Conservation (phyloP, 2,888 invertebrate species). For the Andrena flavipes region DNA sequence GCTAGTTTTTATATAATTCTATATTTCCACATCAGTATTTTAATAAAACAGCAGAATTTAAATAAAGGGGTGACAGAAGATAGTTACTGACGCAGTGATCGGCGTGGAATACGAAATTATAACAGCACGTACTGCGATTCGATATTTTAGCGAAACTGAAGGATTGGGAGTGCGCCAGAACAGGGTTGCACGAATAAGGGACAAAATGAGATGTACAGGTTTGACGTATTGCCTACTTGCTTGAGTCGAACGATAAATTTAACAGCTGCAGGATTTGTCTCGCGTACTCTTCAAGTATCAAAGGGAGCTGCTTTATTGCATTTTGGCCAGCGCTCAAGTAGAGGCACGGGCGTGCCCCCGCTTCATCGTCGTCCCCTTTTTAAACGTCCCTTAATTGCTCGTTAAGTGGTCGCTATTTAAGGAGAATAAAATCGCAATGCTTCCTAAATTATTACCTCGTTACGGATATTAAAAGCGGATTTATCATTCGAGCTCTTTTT, state of each 20-base stretch:
- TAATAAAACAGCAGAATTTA: neutral
- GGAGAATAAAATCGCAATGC: neutral
- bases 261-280: constrained; percentile 9
- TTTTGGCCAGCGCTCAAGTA: constrained; percentile 10
- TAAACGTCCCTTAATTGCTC: neutral
- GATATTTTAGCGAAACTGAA: neutral
- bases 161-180: neutral
- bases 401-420: neutral
- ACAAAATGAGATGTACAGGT: neutral
- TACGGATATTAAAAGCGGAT: neutral
- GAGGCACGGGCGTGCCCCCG: neutral
- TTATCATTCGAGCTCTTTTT: neutral
- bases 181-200: constrained; percentile 2
- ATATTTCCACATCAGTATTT: neutral
- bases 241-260: neutral
- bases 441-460: neutral
- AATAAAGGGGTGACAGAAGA: neutral
- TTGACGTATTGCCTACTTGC: neutral
- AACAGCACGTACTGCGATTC: neutral
- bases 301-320: constrained; percentile 20
- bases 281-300: neutral
- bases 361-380: neutral
- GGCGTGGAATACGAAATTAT: neutral
- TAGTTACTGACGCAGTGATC: neutral
- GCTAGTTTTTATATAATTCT: too few species aligned